A percentile compares a stretch with the other conserved stretches of the same genome.
Conservation (phyloP, 2,888 invertebrate genomes). For the Achlya flavicornis region DNA sequence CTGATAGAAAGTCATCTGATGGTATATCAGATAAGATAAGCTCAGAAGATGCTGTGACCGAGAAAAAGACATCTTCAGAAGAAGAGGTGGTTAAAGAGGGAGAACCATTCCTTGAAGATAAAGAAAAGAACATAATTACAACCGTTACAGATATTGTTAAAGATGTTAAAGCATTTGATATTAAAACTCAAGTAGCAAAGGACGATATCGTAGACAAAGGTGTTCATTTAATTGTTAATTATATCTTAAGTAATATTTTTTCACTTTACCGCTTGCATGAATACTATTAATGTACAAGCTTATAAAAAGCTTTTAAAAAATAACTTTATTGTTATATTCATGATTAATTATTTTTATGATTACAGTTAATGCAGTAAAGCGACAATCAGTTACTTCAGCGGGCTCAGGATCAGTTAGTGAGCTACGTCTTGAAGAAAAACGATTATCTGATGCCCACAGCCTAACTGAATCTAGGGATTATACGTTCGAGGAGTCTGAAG, state of each 20-base stretch:
- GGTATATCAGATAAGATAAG: constrained; percentile 80
- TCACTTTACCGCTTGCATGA: too few species aligned
- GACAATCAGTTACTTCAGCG: constrained; percentile 77
- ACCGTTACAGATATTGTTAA: constrained; percentile 38
- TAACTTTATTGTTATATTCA: too few species aligned
- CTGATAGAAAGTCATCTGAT: constrained; percentile 79
- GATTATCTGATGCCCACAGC: constrained; percentile 78
- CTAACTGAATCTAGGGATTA: constrained; percentile 80
- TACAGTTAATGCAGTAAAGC: constrained; percentile 62
- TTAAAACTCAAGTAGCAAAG: constrained; percentile 43
- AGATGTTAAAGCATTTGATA: constrained; percentile 47
- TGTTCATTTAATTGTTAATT: constrained; percentile 21
- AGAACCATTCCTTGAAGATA: constrained; percentile 40
- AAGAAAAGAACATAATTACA: constrained; percentile 44
- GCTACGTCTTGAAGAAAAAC: constrained; percentile 75
- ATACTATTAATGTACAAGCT: too few species aligned
- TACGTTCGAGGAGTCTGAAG: constrained; percentile 81
- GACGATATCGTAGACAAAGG: constrained; percentile 61
- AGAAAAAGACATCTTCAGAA: constrained; percentile 79
- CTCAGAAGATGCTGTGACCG: constrained; percentile 80
- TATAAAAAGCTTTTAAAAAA: too few species aligned
- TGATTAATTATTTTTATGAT: constrained; percentile 22
- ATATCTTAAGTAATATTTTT: too few species aligned
- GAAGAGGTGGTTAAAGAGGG: constrained; percentile 61
- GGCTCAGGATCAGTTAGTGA: constrained; percentile 75